Base-by-base conservation (phyloP, 53 echinoderm and acorn worm species). In the Holothuria scabra region DNA sequence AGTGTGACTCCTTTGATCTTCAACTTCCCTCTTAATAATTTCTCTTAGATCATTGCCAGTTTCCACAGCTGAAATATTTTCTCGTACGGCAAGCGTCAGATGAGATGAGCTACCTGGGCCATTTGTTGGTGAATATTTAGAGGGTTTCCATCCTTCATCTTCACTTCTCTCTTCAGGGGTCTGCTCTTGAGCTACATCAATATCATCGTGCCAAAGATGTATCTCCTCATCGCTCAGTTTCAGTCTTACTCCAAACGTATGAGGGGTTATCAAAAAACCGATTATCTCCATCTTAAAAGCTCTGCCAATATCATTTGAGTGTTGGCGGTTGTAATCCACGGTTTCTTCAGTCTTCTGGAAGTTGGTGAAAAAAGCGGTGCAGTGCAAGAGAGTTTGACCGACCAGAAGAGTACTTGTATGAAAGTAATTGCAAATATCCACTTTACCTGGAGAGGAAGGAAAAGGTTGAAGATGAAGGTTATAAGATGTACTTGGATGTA, bases 51-150 rank as follows among this genome's bases (percentile, higher is more conserved):
- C 97, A 7, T 76, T 23, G 35, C 97, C 97, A 0, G 97, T 97
- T 86, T 97, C 92, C 1, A 88, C 86, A 4, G 97, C 86, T 22
- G 86, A 35, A 2, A 86, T 60, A 21, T 84, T 89, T 38, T 79
- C 72, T 19, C 85, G 90, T 8, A 71, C 62, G 19, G 75, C 89
- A 10, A 97, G 37, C 46, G 88, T 94, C 16, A 94, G 84, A 59
- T 97, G 97, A 14, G 97, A 92, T 29, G 87, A 80, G 75, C 97
- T 97, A 1, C 94, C 97, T 9, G 33, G 79, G 26, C 97, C 97
- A 24, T 88, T 90, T 9, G 97, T 97, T 16, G 97, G 97, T 0
- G 91, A 91, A 62, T 85, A 93, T 46, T 83, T 52, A 5, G 85
- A 71, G 11, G 90, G 90, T 16, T 64, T 58, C 93, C 93, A 93